These are phyloP conservation scores for Eulemur coronatus DNA, from an alignment of 2,797 vertebrate genomes.

Conservation along the genomic window DNA sequence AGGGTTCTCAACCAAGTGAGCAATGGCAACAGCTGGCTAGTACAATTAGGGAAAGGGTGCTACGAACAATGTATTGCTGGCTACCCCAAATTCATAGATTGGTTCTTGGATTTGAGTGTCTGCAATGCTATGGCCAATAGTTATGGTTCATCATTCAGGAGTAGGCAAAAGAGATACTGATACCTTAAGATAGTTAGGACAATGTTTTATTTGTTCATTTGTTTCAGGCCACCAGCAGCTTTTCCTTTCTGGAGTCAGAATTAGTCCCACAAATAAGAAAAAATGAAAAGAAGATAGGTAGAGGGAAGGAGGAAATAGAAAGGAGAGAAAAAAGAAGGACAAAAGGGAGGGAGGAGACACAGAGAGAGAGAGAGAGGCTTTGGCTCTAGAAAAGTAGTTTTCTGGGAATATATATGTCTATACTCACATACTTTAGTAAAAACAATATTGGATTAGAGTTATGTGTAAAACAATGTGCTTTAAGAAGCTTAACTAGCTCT, in stretches of 20 bases:
- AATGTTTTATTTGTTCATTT: not conserved
- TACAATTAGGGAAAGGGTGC: not conserved
- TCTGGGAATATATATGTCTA: not conserved
- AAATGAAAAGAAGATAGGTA: not conserved
- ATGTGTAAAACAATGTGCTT: not conserved
- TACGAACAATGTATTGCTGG: not conserved
- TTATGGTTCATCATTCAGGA: not conserved
- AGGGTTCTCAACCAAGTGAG: not conserved
- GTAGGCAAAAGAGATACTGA: not conserved
- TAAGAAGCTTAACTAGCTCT: not conserved
- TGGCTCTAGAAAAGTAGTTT: not conserved
- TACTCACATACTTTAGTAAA: not conserved
- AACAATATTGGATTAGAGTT: not conserved
- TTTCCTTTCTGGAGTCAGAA: not conserved
- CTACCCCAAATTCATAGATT: not conserved
- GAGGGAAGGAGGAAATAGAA: too few relatives aligned
- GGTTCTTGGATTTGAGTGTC: not conserved
- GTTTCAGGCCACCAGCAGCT: not conserved
- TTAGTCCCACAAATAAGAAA: not conserved
- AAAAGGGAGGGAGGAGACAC: not conserved
- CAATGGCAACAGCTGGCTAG: not conserved
- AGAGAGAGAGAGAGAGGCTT: not conserved
- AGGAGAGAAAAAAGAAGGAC: not conserved
- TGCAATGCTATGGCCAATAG: not conserved
- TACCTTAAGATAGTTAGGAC: not conserved